Conservation (phyloP, 1,140 invertebrate genomes). For the Drosophila lini region DNA sequence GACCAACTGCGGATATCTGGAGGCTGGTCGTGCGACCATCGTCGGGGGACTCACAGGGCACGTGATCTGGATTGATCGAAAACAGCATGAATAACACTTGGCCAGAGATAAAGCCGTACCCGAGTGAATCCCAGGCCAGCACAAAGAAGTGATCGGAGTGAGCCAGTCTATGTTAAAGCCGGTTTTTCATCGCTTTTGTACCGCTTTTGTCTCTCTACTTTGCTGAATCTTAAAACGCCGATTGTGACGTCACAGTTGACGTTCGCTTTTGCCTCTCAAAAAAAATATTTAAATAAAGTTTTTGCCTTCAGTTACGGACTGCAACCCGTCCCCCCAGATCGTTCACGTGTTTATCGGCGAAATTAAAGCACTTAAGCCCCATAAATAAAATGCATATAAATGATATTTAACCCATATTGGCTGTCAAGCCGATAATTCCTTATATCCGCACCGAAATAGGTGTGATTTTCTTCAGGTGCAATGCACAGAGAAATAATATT, state of each 20-base stretch:
- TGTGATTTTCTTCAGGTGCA: constrained; percentile 37
- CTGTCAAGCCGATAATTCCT: constrained; percentile 35
- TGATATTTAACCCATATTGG: constrained; percentile 79
- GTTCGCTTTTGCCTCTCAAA: constrained; percentile 35
- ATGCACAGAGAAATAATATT: constrained; percentile 17
- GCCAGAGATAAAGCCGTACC: constrained; percentile 19
- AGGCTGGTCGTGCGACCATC: constrained; percentile 36
- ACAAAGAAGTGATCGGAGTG: constrained; percentile 28
- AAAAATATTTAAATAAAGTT: constrained; percentile 52
- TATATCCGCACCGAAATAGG: constrained; percentile 38
- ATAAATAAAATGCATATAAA: constrained; percentile 66
- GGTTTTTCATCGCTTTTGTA: constrained; percentile 19
- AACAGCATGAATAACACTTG: constrained; percentile 34
- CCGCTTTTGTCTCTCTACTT: constrained; percentile 11
- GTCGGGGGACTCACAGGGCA: constrained; percentile 37
- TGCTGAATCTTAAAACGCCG: background rate
- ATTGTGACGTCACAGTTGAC: constrained; percentile 68
- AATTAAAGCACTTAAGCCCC: constrained; percentile 66
- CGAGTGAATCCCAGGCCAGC: constrained; percentile 36
- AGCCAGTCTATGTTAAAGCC: constrained; percentile 42
- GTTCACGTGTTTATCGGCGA: constrained; percentile 50
- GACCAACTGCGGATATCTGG: constrained; percentile 23
- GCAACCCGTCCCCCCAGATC: constrained; percentile 11
- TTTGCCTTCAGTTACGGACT: constrained; percentile 48
- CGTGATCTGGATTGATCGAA: constrained; percentile 43